phyloP scores from a whole-genome alignment of 1,140 invertebrate genomes.

The Drosophila bocki region DNA sequence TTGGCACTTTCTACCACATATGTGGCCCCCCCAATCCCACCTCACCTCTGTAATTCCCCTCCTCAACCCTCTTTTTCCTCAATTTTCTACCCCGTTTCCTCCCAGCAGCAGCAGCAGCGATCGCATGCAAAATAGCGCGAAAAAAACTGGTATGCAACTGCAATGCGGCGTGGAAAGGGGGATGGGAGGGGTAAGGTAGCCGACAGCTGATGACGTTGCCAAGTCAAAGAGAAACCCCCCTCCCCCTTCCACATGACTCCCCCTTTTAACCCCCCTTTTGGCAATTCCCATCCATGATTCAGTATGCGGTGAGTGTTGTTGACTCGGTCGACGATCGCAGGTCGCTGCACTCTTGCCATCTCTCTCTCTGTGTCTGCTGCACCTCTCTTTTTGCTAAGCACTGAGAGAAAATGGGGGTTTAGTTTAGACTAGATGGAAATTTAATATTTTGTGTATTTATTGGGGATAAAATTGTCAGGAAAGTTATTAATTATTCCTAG shows the following conservation, averaged over 20 bases:
- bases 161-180: slow-evolving; percentile 5
- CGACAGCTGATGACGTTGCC: slow-evolving; percentile 54
- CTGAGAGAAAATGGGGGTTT: background rate
- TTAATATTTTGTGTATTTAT: background rate
- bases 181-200: background rate
- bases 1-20: slow-evolving; percentile 64
- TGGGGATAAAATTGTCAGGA: background rate
- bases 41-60: background rate
- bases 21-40: background rate
- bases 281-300: slow-evolving; percentile 52
- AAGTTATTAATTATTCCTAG: background rate
- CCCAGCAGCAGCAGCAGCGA: slow-evolving; percentile 8
- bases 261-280: slow-evolving; percentile 14
- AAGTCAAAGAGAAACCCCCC: slow-evolving; percentile 51
- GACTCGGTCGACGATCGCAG: slow-evolving; percentile 61
- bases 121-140: slow-evolving; percentile 75
- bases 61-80: background rate
- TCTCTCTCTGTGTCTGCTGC: background rate
- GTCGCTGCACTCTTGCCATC: slow-evolving; percentile 67
- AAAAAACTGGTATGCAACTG: slow-evolving; percentile 72
- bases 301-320: slow-evolving; percentile 62
- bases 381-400: background rate
- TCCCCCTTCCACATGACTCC: slow-evolving; percentile 10
- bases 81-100: slow-evolving; percentile 1
- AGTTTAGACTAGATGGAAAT: background rate